Percentiles rank a stretch among this genome's conserved stretches.
These are phyloP conservation scores for Amblyjoppa fuscipennis DNA, from an alignment of 2,888 invertebrate genomes.

Conservation along the genomic window DNA sequence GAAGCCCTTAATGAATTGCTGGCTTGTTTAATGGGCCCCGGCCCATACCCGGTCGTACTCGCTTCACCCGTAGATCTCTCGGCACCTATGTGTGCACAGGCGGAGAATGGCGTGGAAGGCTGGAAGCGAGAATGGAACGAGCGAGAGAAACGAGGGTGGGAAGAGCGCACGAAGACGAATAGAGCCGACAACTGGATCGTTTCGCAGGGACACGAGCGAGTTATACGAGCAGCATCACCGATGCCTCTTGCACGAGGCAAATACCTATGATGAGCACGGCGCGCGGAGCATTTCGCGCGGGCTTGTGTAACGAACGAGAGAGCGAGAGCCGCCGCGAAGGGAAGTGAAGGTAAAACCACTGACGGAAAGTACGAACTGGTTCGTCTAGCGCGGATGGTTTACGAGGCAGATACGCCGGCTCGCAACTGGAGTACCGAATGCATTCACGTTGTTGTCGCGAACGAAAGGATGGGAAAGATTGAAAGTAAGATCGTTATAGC, in stretches of 20 bases:
- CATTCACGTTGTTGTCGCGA: not conserved
- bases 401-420: constrained; percentile 14
- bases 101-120: constrained; percentile 25
- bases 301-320: constrained; percentile 75
- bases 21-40: constrained; percentile 57
- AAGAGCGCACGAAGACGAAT: constrained; percentile 53
- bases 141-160: constrained; percentile 31
- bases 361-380: constrained; percentile 45
- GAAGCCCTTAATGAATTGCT: constrained; percentile 67
- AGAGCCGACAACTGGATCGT: constrained; percentile 56
- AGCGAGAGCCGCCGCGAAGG: constrained; percentile 64
- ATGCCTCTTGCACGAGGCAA: constrained; percentile 38
- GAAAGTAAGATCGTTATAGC: not conserved
- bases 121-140: constrained; percentile 27
- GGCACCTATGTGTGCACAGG: constrained; percentile 48
- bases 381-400: constrained; percentile 24
- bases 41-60: constrained; percentile 15
- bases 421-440: not conserved
- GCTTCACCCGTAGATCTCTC: constrained; percentile 32
- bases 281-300: constrained; percentile 26
- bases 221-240: constrained; percentile 45
- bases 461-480: not conserved
- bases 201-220: constrained; percentile 43
- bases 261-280: constrained; percentile 69
- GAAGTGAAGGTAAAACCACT: constrained; percentile 24